Base-by-base conservation (phyloP, 53 echinoderm and acorn worm genomes). In the Henricia sp. region DNA sequence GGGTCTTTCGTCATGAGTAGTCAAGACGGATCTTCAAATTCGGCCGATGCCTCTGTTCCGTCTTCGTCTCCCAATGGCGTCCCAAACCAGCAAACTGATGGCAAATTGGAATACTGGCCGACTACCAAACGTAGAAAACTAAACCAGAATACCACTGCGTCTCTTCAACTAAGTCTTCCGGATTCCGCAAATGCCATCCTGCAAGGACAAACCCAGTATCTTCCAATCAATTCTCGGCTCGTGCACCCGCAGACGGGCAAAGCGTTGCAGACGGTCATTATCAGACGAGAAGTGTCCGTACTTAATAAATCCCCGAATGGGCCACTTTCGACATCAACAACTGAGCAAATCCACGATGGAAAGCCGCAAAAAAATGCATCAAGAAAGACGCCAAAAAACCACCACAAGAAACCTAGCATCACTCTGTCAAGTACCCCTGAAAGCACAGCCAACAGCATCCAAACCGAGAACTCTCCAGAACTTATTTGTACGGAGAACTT, bases 31-130 rank as follows among this genome's bases (percentile, higher is more conserved):
- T n/a, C 69, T 25, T 54, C 53, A 0, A 52, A 41, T 55, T 54
- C 68, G 1, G 36, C 32, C 29, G 69, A 26, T 46, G 32, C 69
- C 2, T 78, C 78, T 25, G 28, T 57, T 44, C 77, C 52, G 9
- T 43, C 36, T 2, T 59, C 52, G 11, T 73, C 34, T 5, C 54
- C 90, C 71, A 94, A 94, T 27, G 86, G 94, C 48, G 57, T 84
- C 38, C 50, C 91, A 82, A 88, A 91, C 53, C 91, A 89, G n/a
- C 55, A 74, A 0, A 68, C 63, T 62, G 73, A 52, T 34, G 85
- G 82, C 2, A 91, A 91, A 72, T 88, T 89, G 68, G 86, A 88
- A 41, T 88, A 91, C 25, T 91, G 86, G 42, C 91, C 94, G 41
- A 6, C 91, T 1, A 86, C 58, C 25, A 94, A 94, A 69, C 77